Evolutionary conservation across 1,140 invertebrate genomes (phyloP).

Genomic region (Sitobion miscanthi): DNA sequence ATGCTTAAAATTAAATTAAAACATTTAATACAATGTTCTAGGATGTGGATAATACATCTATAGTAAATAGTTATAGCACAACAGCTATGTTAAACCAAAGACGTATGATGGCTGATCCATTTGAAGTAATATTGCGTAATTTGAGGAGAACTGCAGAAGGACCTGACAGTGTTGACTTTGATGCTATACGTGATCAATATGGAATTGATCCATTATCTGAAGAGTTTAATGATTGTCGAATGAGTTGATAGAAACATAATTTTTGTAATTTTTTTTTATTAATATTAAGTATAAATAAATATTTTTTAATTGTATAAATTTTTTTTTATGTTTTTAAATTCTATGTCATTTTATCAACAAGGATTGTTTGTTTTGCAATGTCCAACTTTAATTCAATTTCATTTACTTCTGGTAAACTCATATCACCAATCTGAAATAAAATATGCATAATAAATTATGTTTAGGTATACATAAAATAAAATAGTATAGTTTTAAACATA

Average conservation of each 20-base stretch:
- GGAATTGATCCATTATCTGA: not conserved
- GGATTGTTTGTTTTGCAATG: too few relatives aligned
- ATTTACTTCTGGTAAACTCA: too few relatives aligned
- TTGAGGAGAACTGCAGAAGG: too few relatives aligned
- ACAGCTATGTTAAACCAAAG: conserved; percentile 70
- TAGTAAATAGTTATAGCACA: too few relatives aligned
- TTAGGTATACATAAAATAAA: too few relatives aligned
- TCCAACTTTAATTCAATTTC: too few relatives aligned
- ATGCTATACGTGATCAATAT: conserved; percentile 72
- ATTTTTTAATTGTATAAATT: conserved; percentile 60
- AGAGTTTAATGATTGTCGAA: not conserved
- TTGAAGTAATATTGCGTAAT: too few relatives aligned
- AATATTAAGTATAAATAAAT: not conserved
- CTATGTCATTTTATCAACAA: not conserved
- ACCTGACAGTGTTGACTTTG: too few relatives aligned
- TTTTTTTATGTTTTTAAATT: not conserved
- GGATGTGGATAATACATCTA: conserved; percentile 62
- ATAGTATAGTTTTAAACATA: not conserved
- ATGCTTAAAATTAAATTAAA: not conserved
- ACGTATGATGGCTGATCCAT: conserved; percentile 69
- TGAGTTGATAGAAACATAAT: not conserved
- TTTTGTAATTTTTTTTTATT: not conserved
- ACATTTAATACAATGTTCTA: not conserved
- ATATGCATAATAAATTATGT: too few relatives aligned
- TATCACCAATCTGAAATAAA: too few relatives aligned